Conservation (phyloP, 2,888 invertebrate genomes). For the Tortricodes alternella region DNA sequence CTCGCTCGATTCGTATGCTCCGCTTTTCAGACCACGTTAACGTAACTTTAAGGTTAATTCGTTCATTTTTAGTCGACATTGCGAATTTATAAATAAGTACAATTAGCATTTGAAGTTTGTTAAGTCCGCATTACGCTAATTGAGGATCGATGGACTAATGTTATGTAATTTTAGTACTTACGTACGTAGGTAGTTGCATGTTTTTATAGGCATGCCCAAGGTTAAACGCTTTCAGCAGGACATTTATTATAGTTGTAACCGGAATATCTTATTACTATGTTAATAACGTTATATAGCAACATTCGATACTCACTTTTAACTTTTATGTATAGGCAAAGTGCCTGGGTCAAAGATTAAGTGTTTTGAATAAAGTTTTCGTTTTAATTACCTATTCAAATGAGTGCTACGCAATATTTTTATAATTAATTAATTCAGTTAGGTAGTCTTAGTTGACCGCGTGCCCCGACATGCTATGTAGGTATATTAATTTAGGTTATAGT, state of each 20-base stretch:
- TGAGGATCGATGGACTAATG: constrained; percentile 22
- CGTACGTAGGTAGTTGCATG: constrained; percentile 8
- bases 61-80: constrained; percentile 39
- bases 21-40: constrained; percentile 54
- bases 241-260: background rate
- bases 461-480: constrained; percentile 3
- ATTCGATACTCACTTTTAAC: no score
- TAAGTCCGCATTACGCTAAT: constrained; percentile 47
- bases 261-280: no score
- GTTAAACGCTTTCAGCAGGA: constrained; percentile 30
- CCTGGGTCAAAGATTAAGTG: background rate
- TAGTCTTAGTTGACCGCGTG: constrained; percentile 3
- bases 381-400: constrained; percentile 10
- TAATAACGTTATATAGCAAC: no score
- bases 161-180: constrained; percentile 20
- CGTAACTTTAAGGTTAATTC: constrained; percentile 65
- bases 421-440: constrained; percentile 7
- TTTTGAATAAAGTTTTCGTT: constrained; percentile 11
- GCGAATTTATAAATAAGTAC: constrained; percentile 8
- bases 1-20: constrained; percentile 54
- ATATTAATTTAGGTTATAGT: constrained; percentile 1
- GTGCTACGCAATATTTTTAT: background rate
- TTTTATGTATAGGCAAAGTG: background rate
- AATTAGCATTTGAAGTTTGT: constrained; percentile 42
- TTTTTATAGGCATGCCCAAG: constrained; percentile 23